Percentiles rank a stretch among this genome's conserved stretches.
Evolutionary conservation across 1,140 invertebrate genomes (phyloP).

Genomic region (Campoletis sonorensis): DNA sequence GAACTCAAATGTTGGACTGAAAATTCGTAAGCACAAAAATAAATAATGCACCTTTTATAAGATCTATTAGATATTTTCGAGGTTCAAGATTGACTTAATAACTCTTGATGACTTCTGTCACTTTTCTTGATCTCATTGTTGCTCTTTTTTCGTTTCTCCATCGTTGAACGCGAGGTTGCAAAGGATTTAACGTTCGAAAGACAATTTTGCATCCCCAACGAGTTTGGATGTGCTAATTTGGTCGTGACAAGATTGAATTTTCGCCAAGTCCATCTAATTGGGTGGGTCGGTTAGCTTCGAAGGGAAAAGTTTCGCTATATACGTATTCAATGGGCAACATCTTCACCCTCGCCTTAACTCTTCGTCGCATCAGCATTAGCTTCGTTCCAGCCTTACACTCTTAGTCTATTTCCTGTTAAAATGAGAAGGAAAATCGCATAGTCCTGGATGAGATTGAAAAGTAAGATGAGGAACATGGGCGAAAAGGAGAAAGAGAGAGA

Average conservation of each 20-base stretch:
- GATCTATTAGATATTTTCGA: no score
- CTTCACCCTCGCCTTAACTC: slow-evolving; percentile 3
- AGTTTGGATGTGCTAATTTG: not conserved
- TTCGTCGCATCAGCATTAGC: slow-evolving; percentile 27
- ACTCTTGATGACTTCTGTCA: no score
- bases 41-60: no score
- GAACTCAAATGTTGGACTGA: no score
- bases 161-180: no score
- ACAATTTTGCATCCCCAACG: not conserved
- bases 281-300: slow-evolving; percentile 28
- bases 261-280: slow-evolving; percentile 40
- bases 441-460: slow-evolving; percentile 64
- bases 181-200: not conserved
- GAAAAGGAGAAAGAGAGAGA: not conserved
- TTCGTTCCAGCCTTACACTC: slow-evolving; percentile 43
- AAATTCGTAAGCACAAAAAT: no score
- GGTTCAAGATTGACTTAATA: no score
- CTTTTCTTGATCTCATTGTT: no score
- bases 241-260: slow-evolving; percentile 49
- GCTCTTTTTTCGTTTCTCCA: no score
- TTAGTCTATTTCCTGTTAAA: slow-evolving; percentile 56
- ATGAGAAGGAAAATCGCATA: slow-evolving; percentile 71
- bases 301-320: slow-evolving; percentile 6
- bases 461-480: slow-evolving; percentile 59
- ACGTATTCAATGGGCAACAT: slow-evolving; percentile 28